A percentile compares a stretch with the other conserved stretches of the same genome.
Conservation (phyloP, 2,888 invertebrate genomes). For the Hirtodrosophila duncani region DNA sequence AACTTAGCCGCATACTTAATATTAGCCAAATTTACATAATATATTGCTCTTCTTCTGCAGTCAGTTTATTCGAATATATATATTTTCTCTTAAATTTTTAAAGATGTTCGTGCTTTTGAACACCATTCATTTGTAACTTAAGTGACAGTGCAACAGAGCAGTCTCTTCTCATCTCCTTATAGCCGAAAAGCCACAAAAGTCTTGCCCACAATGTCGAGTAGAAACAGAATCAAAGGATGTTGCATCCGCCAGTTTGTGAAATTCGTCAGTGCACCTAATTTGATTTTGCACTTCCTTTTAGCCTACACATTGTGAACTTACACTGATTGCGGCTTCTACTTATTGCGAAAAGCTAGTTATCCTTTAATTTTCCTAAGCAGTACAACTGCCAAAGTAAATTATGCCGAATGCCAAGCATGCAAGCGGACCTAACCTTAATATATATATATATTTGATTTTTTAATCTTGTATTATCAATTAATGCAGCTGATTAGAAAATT, state of each 20-base stretch:
- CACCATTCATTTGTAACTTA: no score
- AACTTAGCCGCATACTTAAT: no score
- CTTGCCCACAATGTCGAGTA: not conserved
- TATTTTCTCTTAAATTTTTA: no score
- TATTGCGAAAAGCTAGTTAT: no score
- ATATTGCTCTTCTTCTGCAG: no score
- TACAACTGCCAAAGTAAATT: no score
- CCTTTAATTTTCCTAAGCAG: no score
- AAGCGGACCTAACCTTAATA: conserved; percentile 37
- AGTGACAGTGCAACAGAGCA: no score
- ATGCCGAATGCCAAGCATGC: conserved; percentile 58
- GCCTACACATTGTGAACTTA: not conserved
- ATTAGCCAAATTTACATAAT: no score
- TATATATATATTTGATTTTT: conserved; percentile 17
- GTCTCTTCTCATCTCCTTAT: not conserved
- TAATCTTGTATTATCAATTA: conserved; percentile 42
- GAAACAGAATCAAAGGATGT: no score
- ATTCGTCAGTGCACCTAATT: conserved; percentile 8
- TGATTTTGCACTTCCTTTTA: conserved; percentile 9
- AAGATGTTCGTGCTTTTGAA: no score
- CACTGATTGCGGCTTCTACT: conserved; percentile 1
- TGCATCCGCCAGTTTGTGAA: not conserved
- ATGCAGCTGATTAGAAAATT: conserved; percentile 48
- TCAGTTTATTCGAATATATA: no score
- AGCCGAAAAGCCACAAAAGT: not conserved